Conservation (phyloP, 2,888 invertebrate species). For the Meteorus colon region DNA sequence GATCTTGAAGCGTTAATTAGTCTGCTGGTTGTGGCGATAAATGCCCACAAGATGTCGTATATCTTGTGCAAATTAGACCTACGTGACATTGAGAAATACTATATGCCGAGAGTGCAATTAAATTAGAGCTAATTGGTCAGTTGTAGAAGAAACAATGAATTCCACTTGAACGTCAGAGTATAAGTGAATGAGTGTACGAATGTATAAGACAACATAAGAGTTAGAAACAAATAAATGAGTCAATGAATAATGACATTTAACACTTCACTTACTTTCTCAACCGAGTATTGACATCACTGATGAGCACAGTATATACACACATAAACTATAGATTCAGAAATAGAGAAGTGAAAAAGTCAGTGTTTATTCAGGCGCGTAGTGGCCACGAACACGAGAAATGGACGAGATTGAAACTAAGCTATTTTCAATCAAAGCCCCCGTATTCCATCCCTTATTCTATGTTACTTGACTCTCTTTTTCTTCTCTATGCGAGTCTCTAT, state of each 20-base stretch:
- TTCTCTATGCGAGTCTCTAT: not conserved
- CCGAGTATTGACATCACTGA: not conserved
- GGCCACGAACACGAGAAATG: conserved; percentile 27
- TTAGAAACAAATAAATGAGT: no score
- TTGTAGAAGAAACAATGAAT: conserved; percentile 34
- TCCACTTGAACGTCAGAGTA: not conserved
- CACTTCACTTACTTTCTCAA: conserved; percentile 57
- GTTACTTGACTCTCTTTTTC: not conserved
- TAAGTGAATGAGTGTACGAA: no score
- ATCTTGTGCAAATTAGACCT: conserved; percentile 29
- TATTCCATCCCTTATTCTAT: not conserved
- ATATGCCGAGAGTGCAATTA: not conserved
- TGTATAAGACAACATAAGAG: no score
- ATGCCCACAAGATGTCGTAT: conserved; percentile 47
- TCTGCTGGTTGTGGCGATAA: conserved; percentile 49
- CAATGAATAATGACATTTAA: not conserved
- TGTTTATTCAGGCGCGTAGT: conserved; percentile 48
- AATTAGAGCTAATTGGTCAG: conserved; percentile 54
- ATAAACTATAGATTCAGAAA: not conserved
- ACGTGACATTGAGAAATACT: conserved; percentile 5
- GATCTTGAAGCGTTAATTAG: conserved; percentile 47
- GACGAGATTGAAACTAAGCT: conserved; percentile 39
- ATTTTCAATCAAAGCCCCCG: conserved; percentile 35
- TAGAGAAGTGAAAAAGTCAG: conserved; percentile 35
- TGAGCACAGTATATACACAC: not conserved